phyloP scores from a whole-genome alignment of 2,113 vertebrate genomes.

The Corythaeola cristata region DNA sequence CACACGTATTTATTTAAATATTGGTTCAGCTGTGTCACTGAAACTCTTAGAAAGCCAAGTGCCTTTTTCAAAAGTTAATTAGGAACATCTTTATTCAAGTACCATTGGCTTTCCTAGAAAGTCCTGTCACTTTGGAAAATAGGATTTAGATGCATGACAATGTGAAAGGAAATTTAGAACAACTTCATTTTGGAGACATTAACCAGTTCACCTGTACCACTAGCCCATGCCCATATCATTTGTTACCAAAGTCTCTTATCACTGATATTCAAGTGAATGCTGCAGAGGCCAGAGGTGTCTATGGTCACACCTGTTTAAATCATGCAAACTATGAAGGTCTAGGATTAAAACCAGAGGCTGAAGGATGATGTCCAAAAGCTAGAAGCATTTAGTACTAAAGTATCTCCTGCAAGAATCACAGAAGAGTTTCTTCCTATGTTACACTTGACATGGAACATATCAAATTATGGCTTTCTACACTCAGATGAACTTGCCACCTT shows the following conservation, averaged over 20 bases:
- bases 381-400: not conserved
- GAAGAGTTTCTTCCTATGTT: not conserved
- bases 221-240: not conserved
- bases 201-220: not conserved
- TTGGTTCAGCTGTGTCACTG: not conserved
- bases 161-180: not conserved
- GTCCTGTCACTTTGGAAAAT: not conserved
- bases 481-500: not conserved
- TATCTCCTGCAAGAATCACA: not conserved
- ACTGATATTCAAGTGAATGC: not conserved
- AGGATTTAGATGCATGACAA: not conserved
- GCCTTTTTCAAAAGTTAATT: not conserved
- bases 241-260: not conserved
- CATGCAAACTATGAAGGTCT: not conserved
- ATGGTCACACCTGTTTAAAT: not conserved
- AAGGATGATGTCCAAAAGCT: not conserved
- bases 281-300: not conserved
- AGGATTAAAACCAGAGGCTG: not conserved
- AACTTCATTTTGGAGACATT: not conserved
- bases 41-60: not conserved
- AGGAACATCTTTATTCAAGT: not conserved
- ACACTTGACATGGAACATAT: not conserved
- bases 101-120: not conserved
- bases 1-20: not conserved
- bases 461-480: not conserved